Conservation (phyloP, 2,888 invertebrate species). For the Chrysodeixis includens region DNA sequence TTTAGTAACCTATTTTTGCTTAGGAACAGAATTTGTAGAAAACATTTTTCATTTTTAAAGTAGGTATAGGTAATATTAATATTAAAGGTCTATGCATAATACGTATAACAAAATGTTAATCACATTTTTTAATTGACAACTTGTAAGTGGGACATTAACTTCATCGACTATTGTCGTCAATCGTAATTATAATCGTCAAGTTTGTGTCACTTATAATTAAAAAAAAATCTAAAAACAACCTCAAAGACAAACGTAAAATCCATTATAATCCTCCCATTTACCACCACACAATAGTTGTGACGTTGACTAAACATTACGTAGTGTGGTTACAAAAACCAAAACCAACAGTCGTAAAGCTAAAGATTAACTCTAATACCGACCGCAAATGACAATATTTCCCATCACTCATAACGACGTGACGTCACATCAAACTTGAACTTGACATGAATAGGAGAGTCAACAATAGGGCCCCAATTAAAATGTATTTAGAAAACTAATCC, state of each 20-base stretch:
- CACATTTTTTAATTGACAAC: too few species aligned
- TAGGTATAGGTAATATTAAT: too few species aligned
- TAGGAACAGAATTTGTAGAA: too few species aligned
- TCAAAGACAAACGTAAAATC: background rate
- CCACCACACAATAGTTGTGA: background rate
- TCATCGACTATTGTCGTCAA: too few species aligned
- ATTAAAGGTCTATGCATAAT: too few species aligned
- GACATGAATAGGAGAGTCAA: slow-evolving; percentile 54
- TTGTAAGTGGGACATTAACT: too few species aligned
- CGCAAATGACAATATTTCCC: slow-evolving; percentile 65
- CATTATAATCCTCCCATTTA: background rate
- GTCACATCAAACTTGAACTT: slow-evolving; percentile 62
- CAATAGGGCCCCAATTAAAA: slow-evolving; percentile 80
- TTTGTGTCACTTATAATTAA: background rate
- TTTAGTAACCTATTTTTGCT: background rate
- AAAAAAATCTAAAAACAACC: background rate
- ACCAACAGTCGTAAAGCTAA: slow-evolving; percentile 43
- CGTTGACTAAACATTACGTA: slow-evolving; percentile 26
- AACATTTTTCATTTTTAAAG: too few species aligned
- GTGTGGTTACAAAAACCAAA: slow-evolving; percentile 16
- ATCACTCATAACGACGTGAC: slow-evolving; percentile 68
- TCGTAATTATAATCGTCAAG: too few species aligned
- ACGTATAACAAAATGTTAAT: too few species aligned
- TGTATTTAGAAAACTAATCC: slow-evolving; percentile 79
- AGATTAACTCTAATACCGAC: slow-evolving; percentile 59